Conservation (phyloP, 2,888 invertebrate species). For the Ceriagrion tenellum region DNA sequence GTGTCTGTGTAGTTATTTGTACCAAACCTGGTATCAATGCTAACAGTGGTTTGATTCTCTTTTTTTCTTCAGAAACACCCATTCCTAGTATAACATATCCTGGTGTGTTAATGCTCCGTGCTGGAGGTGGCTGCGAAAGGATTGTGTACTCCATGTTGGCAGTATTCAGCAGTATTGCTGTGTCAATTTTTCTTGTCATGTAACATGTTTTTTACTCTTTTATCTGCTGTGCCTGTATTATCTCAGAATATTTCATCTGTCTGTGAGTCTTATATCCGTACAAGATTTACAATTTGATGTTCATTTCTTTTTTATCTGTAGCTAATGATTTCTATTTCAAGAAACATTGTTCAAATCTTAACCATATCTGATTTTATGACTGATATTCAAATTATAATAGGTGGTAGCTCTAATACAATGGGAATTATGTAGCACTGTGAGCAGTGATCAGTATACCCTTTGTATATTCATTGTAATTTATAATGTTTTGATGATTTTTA, state of each 20-base stretch:
- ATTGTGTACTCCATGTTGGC: constrained; percentile 26
- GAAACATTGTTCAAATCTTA: background rate
- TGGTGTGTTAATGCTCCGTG: constrained; percentile 78
- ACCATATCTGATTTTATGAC: background rate
- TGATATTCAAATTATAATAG: background rate
- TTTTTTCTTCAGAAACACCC: constrained; percentile 82
- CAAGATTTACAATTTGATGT: background rate
- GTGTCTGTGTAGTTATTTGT: background rate
- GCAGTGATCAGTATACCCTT: background rate
- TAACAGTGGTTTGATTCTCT: constrained; percentile 71
- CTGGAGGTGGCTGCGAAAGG: constrained; percentile 25
- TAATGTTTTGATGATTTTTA: constrained; percentile 36
- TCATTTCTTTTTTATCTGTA: background rate
- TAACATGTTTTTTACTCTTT: constrained; percentile 23
- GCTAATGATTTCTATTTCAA: constrained; percentile 24
- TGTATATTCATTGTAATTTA: constrained; percentile 35
- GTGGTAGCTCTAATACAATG: background rate
- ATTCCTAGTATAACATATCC: constrained; percentile 87
- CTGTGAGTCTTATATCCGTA: constrained; percentile 42
- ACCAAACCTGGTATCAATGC: background rate
- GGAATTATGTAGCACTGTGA: background rate
- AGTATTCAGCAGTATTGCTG: constrained; percentile 33
- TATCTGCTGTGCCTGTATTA: constrained; percentile 47
- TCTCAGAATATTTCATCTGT: background rate
- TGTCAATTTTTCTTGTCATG: constrained; percentile 23